Evolutionary conservation across 53 echinoderm and acorn worm genomes (phyloP), one percentile per base, ranked within the genome.

Genomic region (Pentamera pediparva): DNA sequence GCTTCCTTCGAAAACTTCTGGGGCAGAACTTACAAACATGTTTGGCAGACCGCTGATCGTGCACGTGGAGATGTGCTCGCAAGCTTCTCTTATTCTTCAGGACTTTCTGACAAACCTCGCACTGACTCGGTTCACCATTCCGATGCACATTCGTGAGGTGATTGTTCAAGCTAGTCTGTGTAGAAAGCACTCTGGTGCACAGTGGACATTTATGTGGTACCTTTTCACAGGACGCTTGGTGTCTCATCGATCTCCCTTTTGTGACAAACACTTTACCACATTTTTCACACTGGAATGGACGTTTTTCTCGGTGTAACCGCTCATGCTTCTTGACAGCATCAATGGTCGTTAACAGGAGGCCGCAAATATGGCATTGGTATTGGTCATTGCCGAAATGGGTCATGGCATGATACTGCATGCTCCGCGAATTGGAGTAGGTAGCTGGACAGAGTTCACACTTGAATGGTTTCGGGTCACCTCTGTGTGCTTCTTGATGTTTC

Each of bases 201-300:
- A 78, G 29, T 13, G 36, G 2, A 30, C 61, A 61, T 30, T 61
- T 30, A 18, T 29, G 33, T 3, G 2, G n/a, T n/a, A n/a, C n/a
- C n/a, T n/a, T 9, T 34, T 13, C 11, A 49, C 73, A 73, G 0
- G 60, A 39, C 17, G 59, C 12, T 71, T 56, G 57, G 27, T 80
- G 81, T 6, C 15, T 40, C 27, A 18, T 1, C 24, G 56, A 71
- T 18, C 35, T 33, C 0, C 28, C 17, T 15, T 47, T 34, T 56
- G 53, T 35, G 1, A 25, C 15, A 26, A 83, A 83, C 4, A 39
- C 35, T 28, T n/a, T 31, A 10, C 35, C 34, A 31, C 84, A 83
- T 1, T 78, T 32, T 51, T 70, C 55, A 70, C 84, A 83, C 19
- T 54, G 24, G 30, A 39, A 83, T 0, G 84, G 84, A 43, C 60